Evolutionary conservation across 2,888 invertebrate species (phyloP), one percentile per base, ranked within the genome.

Genomic region (Cyclophora punctaria): DNA sequence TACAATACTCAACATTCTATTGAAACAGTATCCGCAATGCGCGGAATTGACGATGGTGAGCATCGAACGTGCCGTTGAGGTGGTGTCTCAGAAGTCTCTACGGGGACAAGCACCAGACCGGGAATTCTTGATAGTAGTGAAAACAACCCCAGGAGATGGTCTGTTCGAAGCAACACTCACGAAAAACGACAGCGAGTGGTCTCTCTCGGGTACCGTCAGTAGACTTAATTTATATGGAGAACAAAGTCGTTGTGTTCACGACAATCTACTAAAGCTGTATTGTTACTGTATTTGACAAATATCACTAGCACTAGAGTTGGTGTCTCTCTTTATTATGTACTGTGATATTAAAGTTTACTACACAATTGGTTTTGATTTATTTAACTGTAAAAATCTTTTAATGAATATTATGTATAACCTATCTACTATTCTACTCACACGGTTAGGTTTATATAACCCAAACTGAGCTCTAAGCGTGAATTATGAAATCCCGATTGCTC

Each of bases 141-240:
- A 89, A 53, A 93, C 93, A 0, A 55, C 67, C 40, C 96, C 96
- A 0, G 93, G 95, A 3, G 84, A 82, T 48, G 95, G 91, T 0
- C 75, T 93, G 45, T 96, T 97, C 71, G 97, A 97, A 75, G 94
- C 93, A 1, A 95, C 96, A 0, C 86, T 96, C 3, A 76, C 83
- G 0, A 66, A 64, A 7, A 68, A 68, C 7, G 65, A 58, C 7
- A 53, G 57, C 2, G 55, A 57, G 4, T 90, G 89, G 76, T 72
- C 78, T 45, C 73, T 95, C 2, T 84, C 92, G 0, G 96, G 96
- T 20, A 92, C 94, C 35, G 90, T 95, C 44, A 94, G 95, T 71
- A 90, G 96, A 48, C 89, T 95, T 46, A 95, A 95, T 76, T 83
- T 93, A 35, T 95, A 96, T 69, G 94, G 94, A 20, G 90, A 91